phyloP scores from a whole-genome alignment of 2,797 vertebrate genomes.

The Chaenodraco wilsoni region DNA sequence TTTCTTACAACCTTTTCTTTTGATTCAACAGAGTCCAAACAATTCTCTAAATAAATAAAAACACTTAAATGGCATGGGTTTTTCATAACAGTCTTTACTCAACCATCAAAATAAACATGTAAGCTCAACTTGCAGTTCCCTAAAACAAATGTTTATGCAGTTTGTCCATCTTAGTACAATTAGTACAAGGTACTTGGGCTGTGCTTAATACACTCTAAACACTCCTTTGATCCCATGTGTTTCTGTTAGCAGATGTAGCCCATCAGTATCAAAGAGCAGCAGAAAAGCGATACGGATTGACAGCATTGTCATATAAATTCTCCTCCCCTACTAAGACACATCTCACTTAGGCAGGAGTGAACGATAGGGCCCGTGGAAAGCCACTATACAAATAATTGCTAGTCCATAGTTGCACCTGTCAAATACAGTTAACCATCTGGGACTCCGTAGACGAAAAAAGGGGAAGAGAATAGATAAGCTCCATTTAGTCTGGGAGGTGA shows the following conservation, averaged over 20 bases:
- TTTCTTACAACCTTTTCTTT: not conserved
- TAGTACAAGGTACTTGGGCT: constrained; percentile 18
- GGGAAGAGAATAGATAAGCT: constrained; percentile 57
- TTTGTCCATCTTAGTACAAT: constrained; percentile 3
- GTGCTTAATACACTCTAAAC: constrained; percentile 37
- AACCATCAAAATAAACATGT: constrained; percentile 5
- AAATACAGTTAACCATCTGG: constrained; percentile 71
- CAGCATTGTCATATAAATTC: constrained; percentile 63
- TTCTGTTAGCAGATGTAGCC: constrained; percentile 30
- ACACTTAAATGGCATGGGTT: not conserved
- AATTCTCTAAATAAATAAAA: not conserved
- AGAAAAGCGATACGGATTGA: constrained; percentile 50
- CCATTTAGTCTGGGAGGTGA: constrained; percentile 60
- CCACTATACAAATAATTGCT: constrained; percentile 74
- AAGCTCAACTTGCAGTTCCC: not conserved
- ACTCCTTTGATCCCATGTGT: constrained; percentile 7
- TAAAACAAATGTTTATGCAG: constrained; percentile 9
- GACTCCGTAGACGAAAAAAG: constrained; percentile 46
- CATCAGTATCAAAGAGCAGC: constrained; percentile 47
- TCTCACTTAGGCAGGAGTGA: constrained; percentile 61
- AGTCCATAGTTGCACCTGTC: constrained; percentile 73
- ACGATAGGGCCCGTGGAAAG: constrained; percentile 48
- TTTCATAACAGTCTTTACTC: not conserved
- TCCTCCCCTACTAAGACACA: constrained; percentile 50
- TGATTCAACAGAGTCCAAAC: not conserved